Conservation (phyloP, 2,888 invertebrate genomes). For the Iphiclides podalirius region DNA sequence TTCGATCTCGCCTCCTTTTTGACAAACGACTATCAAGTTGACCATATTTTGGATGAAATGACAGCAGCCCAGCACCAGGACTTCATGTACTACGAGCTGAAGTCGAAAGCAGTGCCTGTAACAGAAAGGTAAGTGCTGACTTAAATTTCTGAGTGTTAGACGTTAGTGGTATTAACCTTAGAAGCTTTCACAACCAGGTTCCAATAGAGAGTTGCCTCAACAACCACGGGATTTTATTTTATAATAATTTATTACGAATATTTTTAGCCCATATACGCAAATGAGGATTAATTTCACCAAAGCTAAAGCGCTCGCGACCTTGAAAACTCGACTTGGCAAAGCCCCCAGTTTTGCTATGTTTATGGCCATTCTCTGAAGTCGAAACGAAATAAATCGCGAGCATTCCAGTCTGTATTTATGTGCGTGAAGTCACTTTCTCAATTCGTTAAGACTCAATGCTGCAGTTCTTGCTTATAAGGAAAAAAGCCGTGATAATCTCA, state of each 20-base stretch:
- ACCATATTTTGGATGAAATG: conserved; percentile 78
- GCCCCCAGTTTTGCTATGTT: conserved; percentile 62
- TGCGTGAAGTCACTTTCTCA: conserved; percentile 11
- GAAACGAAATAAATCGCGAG: conserved; percentile 42
- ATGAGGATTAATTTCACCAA: conserved; percentile 73
- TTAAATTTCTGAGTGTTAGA: background rate
- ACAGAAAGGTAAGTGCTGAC: conserved; percentile 75
- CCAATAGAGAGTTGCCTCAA: conserved; percentile 20
- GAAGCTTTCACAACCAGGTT: background rate
- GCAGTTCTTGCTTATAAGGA: background rate
- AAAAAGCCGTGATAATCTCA: too few species aligned
- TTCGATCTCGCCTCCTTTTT: conserved; percentile 82
- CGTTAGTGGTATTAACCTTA: background rate
- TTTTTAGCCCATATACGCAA: conserved; percentile 62
- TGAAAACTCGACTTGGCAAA: conserved; percentile 75
- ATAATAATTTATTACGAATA: conserved; percentile 47
- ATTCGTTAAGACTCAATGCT: background rate
- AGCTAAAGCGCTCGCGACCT: conserved; percentile 60
- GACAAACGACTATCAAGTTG: conserved; percentile 74
- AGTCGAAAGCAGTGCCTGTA: conserved; percentile 80
- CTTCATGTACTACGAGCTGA: conserved; percentile 82
- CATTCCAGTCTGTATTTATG: conserved; percentile 32
- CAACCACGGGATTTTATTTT: conserved; percentile 26
- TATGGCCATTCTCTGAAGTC: conserved; percentile 45
- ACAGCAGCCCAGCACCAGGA: conserved; percentile 78